Percentiles rank a stretch among this genome's conserved stretches.
Evolutionary conservation across 2,113 vertebrate genomes (phyloP).

Genomic region (Amazona guildingii): DNA sequence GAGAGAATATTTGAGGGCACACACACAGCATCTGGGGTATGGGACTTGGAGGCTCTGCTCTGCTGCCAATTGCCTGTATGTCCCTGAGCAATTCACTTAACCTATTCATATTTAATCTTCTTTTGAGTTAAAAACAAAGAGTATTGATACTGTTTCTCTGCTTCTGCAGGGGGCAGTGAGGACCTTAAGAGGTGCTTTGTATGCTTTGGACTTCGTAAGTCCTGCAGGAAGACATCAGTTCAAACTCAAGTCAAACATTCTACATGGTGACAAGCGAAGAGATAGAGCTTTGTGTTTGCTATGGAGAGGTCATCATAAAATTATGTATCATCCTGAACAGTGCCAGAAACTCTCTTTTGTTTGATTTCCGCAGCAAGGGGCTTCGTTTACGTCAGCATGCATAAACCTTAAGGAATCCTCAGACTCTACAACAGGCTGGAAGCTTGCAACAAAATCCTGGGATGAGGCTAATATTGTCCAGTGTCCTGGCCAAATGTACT

Average conservation of each 20-base stretch:
- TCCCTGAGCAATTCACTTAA: not conserved
- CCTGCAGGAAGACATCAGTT: not conserved
- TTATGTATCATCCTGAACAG: not conserved
- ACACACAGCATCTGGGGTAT: not conserved
- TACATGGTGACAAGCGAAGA: not conserved
- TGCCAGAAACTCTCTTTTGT: conserved; percentile 44
- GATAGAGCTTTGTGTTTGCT: not conserved
- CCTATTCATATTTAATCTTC: not conserved
- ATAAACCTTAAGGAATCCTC: not conserved
- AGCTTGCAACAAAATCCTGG: not conserved
- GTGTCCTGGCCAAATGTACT: not conserved
- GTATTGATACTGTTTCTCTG: not conserved
- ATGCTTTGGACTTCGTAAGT: not conserved
- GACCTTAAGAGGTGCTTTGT: not conserved
- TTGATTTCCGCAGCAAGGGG: not conserved
- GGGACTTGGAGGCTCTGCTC: not conserved
- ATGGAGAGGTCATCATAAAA: conserved; percentile 17
- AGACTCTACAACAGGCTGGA: not conserved
- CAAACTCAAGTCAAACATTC: not conserved
- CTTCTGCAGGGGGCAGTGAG: not conserved
- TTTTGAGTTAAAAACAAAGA: not conserved
- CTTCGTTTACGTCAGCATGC: conserved; percentile 11
- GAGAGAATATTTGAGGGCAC: not conserved
- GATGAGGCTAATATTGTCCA: not conserved
- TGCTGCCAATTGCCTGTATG: not conserved